Percentiles rank a stretch among this genome's conserved stretches.
Conservation (phyloP, 2,797 vertebrate species). For the Lagorchestes hirsutus region DNA sequence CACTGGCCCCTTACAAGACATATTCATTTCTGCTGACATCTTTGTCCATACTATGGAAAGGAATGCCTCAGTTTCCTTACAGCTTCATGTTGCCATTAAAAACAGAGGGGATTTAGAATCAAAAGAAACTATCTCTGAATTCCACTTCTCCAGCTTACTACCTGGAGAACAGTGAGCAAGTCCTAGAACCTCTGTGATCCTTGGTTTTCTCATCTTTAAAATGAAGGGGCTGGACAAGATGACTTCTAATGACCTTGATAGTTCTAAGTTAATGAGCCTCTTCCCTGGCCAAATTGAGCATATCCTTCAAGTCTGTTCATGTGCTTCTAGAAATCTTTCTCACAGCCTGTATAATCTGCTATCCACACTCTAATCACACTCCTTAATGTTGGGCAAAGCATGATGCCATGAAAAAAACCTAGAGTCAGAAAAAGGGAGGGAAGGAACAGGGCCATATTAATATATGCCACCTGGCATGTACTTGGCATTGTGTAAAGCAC, state of each 20-base stretch:
- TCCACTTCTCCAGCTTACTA: neutral
- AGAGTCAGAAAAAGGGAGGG: neutral
- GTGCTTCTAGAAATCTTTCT: neutral
- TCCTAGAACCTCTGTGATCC: neutral
- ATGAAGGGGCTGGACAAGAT: neutral
- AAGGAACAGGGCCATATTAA: neutral
- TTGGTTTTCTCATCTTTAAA: neutral
- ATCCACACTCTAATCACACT: neutral
- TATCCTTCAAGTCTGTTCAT: neutral
- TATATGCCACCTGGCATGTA: neutral
- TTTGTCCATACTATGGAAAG: neutral
- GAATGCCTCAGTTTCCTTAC: neutral
- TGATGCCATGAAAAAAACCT: neutral
- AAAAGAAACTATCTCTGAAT: neutral
- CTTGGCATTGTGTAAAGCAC: neutral
- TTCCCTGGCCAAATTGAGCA: neutral
- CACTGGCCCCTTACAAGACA: neutral
- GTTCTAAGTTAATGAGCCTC: neutral
- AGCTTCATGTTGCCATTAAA: neutral
- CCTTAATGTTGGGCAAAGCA: neutral
- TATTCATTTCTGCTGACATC: neutral
- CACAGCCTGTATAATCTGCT: neutral
- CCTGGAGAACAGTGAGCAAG: neutral
- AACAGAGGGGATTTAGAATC: neutral
- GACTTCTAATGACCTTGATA: neutral